Evolutionary conservation across 1,140 invertebrate species (phyloP), one percentile per base, ranked within the genome.

Genomic region (Drosophila rhopaloa): DNA sequence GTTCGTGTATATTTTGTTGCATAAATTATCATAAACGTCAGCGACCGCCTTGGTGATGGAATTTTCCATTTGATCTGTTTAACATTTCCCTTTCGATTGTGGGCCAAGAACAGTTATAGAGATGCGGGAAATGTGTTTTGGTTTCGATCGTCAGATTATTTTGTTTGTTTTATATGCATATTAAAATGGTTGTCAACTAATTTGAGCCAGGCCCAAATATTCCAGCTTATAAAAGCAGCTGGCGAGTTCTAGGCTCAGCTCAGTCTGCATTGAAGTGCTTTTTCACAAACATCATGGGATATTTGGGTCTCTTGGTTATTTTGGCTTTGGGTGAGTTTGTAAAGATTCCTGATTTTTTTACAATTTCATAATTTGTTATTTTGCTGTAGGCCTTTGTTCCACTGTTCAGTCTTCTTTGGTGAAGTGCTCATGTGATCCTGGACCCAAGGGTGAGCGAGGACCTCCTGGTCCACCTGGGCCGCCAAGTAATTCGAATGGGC

Each of bases 381-480:
- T 13, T 13, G 9, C 19, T 40, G 11, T 19, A 88, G 83, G 84
- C 7, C 5, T 84, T n/a, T 75, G 11, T 6, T 44, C 57, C 2
- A 37, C 13, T 16, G 44, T 44, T 8, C 37, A n/a, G 3, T 86
- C 71, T 13, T 76, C 85, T 4, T 44, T 89, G 13, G 43, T 85
- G 46, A 86, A 81, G 27, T 89, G 85, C 44, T 75, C 63, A 6
- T 89, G 85, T 63, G 86, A 90, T 29, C 68, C 86, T 14, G 84
- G 84, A 11, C 54, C 77, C 4, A 35, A 57, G 5, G 84, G 77
- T 0, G 71, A 66, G 8, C 56, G 66, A 16, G 85, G 85, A 7
- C 65, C 76, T 35, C 85, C 81, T 0, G 85, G 85, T 38, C 62
- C 79, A 0, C 85, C 85, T 0, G 86, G 86, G 0, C 71, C 58